Conservation (phyloP, 2,113 vertebrate genomes). For the Reinhardtius hippoglossoides region DNA sequence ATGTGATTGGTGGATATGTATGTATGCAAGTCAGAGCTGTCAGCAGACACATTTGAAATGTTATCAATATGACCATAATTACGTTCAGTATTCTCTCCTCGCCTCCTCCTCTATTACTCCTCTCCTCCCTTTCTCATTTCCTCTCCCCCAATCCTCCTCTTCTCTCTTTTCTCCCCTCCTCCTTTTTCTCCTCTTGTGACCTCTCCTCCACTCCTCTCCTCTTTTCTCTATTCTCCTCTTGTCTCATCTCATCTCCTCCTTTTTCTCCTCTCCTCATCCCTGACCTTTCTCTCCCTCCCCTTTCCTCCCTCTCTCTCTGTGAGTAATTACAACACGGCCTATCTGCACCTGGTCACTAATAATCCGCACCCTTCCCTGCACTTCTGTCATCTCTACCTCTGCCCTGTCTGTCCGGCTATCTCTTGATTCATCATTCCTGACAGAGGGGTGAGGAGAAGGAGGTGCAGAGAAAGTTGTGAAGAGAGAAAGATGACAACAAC, state of each 20-base stretch:
- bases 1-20: not conserved
- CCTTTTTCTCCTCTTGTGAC: not conserved
- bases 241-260: conserved; percentile 20
- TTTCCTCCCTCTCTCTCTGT: conserved; percentile 11
- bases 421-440: conserved; percentile 82
- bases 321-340: conserved; percentile 75
- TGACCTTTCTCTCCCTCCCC: conserved; percentile 35
- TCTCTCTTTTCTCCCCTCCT: not conserved
- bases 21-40: conserved; percentile 5
- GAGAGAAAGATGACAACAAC: conserved; percentile 40
- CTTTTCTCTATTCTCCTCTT: not conserved
- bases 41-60: conserved; percentile 12
- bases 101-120: not conserved
- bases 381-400: conserved; percentile 49
- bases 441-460: not conserved
- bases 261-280: conserved; percentile 23
- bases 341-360: conserved; percentile 80
- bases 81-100: conserved; percentile 20
- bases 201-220: no score
- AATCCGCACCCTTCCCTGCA: conserved; percentile 52
- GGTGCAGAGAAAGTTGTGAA: conserved; percentile 23
- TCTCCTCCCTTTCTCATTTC: conserved; percentile 7
- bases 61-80: conserved; percentile 41
- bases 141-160: no score
- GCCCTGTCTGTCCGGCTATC: conserved; percentile 38